phyloP scores from a whole-genome alignment of 2,888 invertebrate genomes.

The Aporophyla nigra region DNA sequence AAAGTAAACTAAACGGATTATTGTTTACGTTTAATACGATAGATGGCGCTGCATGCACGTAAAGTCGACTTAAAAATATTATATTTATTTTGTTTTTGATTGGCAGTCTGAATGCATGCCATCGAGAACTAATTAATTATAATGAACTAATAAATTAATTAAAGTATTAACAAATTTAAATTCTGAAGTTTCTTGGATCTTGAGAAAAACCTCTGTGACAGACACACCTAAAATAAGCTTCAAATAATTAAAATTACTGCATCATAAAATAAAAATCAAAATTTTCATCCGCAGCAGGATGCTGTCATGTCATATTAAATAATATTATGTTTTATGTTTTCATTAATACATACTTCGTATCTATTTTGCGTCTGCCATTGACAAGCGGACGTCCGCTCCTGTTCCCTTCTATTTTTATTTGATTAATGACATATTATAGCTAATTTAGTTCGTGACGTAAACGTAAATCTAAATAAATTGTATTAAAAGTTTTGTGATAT shows the following conservation, averaged over 20 bases:
- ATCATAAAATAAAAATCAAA: background rate
- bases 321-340: conserved; percentile 33
- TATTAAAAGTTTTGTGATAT: background rate
- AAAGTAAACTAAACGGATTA: background rate
- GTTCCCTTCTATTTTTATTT: conserved; percentile 48
- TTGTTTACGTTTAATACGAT: conserved; percentile 2
- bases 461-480: background rate
- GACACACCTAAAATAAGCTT: background rate
- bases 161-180: background rate
- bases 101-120: too few species aligned
- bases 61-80: too few species aligned
- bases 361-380: conserved; percentile 20
- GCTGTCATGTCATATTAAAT: conserved; percentile 41
- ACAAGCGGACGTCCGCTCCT: conserved; percentile 57
- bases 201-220: background rate
- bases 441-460: conserved; percentile 14
- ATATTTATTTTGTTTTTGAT: background rate
- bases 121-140: background rate
- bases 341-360: conserved; percentile 31
- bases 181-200: too few species aligned
- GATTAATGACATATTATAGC: conserved; percentile 27
- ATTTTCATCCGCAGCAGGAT: conserved; percentile 18
- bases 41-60: conserved; percentile 6
- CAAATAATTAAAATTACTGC: background rate
- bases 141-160: too few species aligned